phyloP scores from a whole-genome alignment of 2,797 vertebrate genomes.

The Holocentrus rufus region DNA sequence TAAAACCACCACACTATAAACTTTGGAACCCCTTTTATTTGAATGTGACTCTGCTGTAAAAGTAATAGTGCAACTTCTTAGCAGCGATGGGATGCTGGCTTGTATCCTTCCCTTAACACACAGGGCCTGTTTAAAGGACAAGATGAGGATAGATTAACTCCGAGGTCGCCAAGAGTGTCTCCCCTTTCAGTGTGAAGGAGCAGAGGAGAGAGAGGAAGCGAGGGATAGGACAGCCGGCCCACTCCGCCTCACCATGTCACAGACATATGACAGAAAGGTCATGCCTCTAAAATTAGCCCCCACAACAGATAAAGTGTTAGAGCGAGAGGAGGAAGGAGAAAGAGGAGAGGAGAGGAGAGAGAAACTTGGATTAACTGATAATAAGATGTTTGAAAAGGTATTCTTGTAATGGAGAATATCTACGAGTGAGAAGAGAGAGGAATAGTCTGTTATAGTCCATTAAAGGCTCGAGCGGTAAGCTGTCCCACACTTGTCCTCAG shows the following conservation, averaged over 20 bases:
- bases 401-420: neutral
- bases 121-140: constrained; percentile 67
- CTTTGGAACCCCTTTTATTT: neutral
- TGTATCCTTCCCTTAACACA: neutral
- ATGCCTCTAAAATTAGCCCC: constrained; percentile 79
- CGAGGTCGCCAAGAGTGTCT: constrained; percentile 65
- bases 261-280: constrained; percentile 79
- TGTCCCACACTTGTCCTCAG: neutral
- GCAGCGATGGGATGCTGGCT: neutral
- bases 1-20: neutral
- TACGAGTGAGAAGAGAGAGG: constrained; percentile 5
- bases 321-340: constrained; percentile 22
- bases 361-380: constrained; percentile 5
- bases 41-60: neutral
- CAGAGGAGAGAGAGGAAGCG: constrained; percentile 37
- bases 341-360: constrained; percentile 5
- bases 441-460: neutral
- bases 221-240: constrained; percentile 25
- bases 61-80: neutral
- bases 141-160: constrained; percentile 63
- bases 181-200: constrained; percentile 63
- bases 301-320: constrained; percentile 42
- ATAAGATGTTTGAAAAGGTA: neutral
- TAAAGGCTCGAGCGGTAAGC: neutral
- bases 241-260: constrained; percentile 59